phyloP scores from a whole-genome alignment of 2,888 invertebrate genomes.

The Congeria kusceri region DNA sequence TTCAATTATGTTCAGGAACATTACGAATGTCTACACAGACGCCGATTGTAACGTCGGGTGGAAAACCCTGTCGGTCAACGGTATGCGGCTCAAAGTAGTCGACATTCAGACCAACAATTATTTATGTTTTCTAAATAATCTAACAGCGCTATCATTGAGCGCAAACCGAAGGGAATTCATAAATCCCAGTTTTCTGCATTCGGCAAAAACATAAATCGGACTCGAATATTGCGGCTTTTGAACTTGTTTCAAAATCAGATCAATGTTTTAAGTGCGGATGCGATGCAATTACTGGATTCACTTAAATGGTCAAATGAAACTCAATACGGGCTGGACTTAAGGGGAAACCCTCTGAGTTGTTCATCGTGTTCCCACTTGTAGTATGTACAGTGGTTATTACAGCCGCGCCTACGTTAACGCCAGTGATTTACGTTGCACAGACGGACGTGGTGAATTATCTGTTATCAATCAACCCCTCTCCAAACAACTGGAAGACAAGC shows the following conservation, averaged over 20 bases:
- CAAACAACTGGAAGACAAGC: neutral
- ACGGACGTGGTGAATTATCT: conserved; percentile 1
- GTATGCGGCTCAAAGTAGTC: too few species aligned
- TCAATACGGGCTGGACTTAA: neutral
- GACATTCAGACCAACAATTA: too few species aligned
- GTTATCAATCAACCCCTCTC: neutral
- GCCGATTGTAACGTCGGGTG: too few species aligned
- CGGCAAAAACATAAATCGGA: neutral
- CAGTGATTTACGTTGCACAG: too few species aligned
- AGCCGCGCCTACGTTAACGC: too few species aligned
- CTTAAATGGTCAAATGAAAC: neutral
- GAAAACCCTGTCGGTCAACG: too few species aligned
- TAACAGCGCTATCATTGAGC: neutral
- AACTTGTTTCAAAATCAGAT: neutral
- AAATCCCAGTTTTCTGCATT: neutral
- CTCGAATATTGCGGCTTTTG: neutral
- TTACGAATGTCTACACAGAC: too few species aligned
- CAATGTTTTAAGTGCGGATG: too few species aligned
- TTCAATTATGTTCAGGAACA: too few species aligned
- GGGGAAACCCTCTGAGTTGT: conserved; percentile 7
- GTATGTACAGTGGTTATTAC: too few species aligned
- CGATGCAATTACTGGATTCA: neutral
- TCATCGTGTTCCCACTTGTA: neutral
- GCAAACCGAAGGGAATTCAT: conserved; percentile 5
- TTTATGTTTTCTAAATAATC: too few species aligned